phyloP scores from a whole-genome alignment of 1,140 invertebrate species.

The Glomeris maerens region DNA sequence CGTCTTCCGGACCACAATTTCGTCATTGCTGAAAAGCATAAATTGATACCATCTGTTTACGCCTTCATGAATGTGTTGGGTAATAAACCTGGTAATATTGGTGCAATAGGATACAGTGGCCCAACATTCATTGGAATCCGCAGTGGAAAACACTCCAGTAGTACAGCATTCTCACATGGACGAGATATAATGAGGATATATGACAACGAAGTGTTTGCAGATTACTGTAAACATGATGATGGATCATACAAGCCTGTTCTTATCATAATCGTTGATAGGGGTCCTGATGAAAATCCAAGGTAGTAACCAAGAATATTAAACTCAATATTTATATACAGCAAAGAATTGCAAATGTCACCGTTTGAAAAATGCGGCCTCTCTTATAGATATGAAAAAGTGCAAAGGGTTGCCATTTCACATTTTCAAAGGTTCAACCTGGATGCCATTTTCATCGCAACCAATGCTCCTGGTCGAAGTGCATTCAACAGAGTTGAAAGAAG shows the following conservation, averaged over 20 bases:
- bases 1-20: slow-evolving; percentile 33
- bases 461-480: slow-evolving; percentile 30
- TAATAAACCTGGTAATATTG: slow-evolving; percentile 21
- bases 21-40: slow-evolving; percentile 27
- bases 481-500: slow-evolving; percentile 26
- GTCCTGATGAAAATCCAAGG: slow-evolving; percentile 34
- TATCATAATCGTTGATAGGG: slow-evolving; percentile 28
- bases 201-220: slow-evolving; percentile 19
- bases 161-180: slow-evolving; percentile 26
- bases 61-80: slow-evolving; percentile 21
- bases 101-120: slow-evolving; percentile 26
- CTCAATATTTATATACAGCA: too few relatives aligned
- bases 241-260: slow-evolving; percentile 28
- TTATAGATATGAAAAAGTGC: slow-evolving; percentile 27
- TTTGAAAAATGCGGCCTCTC: too few relatives aligned
- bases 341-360: too few relatives aligned
- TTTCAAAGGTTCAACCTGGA: slow-evolving; percentile 31
- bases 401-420: slow-evolving; percentile 24
- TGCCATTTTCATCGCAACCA: slow-evolving; percentile 29
- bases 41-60: slow-evolving; percentile 28
- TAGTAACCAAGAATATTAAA: too few relatives aligned
- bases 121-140: slow-evolving; percentile 31
- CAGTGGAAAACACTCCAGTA: slow-evolving; percentile 23
- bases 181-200: slow-evolving; percentile 24
- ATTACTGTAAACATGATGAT: slow-evolving; percentile 18